Percentiles rank a stretch among this genome's conserved stretches.
phyloP scores from a whole-genome alignment of 2,888 invertebrate species.

The Tenthredo distinguenda region DNA sequence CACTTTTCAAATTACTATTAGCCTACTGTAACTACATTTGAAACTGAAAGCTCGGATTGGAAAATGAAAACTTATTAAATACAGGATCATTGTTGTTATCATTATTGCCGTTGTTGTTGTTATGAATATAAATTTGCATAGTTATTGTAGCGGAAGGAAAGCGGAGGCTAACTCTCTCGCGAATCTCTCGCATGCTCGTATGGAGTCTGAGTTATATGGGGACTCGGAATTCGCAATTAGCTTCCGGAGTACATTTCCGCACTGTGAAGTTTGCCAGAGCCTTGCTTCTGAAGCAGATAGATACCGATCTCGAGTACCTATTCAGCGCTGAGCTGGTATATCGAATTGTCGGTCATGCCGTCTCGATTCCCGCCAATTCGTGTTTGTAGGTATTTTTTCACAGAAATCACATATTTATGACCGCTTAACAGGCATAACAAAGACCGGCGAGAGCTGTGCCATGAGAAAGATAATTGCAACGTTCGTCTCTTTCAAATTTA shows the following conservation, averaged over 20 bases:
- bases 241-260: constrained; percentile 22
- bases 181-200: not conserved
- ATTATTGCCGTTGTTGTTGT: not conserved
- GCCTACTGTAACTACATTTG: not conserved
- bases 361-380: not conserved
- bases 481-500: not conserved
- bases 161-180: constrained; percentile 31
- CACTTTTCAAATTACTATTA: not conserved
- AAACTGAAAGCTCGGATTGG: not conserved
- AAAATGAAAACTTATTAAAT: not conserved
- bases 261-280: constrained; percentile 15
- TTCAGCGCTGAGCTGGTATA: not conserved
- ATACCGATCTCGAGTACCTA: not conserved
- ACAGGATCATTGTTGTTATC: not conserved
- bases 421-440: too few species aligned
- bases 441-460: too few species aligned
- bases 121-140: constrained; percentile 9
- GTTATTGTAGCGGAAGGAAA: constrained; percentile 44
- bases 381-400: not conserved
- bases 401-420: not conserved
- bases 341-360: not conserved
- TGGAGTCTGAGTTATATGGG: not conserved
- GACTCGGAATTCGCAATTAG: constrained; percentile 21
- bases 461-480: not conserved
- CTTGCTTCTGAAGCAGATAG: not conserved